Evolutionary conservation across 2,797 vertebrate genomes (phyloP).

Genomic region (Phaenicophaeus curvirostris): DNA sequence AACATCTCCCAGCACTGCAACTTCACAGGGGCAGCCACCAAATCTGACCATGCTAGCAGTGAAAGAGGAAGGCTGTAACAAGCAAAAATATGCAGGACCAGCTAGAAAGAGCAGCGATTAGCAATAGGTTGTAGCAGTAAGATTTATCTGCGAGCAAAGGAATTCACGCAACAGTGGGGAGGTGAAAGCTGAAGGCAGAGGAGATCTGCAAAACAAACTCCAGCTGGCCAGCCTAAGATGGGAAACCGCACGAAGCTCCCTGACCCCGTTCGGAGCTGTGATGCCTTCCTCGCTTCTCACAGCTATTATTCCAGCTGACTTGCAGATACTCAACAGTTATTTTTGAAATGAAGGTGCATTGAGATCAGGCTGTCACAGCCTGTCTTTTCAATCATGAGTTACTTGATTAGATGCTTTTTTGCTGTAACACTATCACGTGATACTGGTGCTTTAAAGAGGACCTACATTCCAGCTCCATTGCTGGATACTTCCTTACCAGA

Average conservation of each 20-base stretch:
- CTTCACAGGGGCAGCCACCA: not conserved
- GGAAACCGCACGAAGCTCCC: not conserved
- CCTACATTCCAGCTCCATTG: not conserved
- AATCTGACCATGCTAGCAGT: not conserved
- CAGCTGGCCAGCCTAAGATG: not conserved
- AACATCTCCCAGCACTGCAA: not conserved
- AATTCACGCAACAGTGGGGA: not conserved
- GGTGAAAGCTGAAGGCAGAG: not conserved
- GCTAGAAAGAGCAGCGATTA: not conserved
- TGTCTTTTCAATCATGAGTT: constrained; percentile 36
- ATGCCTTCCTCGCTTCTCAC: not conserved
- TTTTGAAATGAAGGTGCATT: constrained; percentile 30
- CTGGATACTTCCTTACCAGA: not conserved
- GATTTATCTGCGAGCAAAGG: not conserved
- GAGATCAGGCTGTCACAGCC: constrained; percentile 19
- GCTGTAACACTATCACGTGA: not conserved
- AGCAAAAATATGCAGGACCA: not conserved
- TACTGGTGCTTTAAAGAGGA: not conserved
- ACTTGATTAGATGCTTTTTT: constrained; percentile 33
- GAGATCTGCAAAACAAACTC: not conserved
- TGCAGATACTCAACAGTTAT: constrained; percentile 20
- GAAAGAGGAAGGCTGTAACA: not conserved
- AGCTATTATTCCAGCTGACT: constrained; percentile 43
- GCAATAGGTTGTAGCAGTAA: not conserved
- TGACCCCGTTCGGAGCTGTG: rapidly evolving